A percentile compares a stretch with the other conserved stretches of the same genome.
These are phyloP conservation scores for Amblyornis subalaris DNA, from an alignment of 2,113 vertebrate species.

Conservation along the genomic window DNA sequence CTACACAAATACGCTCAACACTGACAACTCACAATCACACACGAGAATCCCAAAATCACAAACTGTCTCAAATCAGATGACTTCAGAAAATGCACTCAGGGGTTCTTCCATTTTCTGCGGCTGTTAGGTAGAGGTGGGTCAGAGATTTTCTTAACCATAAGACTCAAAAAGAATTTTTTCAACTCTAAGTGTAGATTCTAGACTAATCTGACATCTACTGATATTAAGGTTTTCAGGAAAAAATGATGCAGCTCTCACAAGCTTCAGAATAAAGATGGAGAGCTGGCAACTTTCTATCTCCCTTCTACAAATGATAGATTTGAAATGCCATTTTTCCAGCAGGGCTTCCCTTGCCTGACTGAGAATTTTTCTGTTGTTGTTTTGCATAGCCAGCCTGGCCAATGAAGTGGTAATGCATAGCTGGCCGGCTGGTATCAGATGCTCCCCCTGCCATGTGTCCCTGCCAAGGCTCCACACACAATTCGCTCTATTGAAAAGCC, in stretches of 20 bases:
- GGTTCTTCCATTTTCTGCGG: not conserved
- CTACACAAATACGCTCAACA: not conserved
- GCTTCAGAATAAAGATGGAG: not conserved
- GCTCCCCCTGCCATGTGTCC: not conserved
- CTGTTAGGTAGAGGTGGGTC: not conserved
- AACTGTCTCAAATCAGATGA: not conserved
- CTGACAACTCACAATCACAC: not conserved
- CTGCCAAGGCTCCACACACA: conserved; percentile 29
- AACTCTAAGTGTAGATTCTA: not conserved
- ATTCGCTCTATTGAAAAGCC: not conserved
- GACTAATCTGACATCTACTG: not conserved
- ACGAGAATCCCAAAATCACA: not conserved
- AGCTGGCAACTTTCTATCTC: not conserved
- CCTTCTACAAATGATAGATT: not conserved
- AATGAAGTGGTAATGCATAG: not conserved
- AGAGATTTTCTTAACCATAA: not conserved
- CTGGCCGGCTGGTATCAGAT: not conserved
- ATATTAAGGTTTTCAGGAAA: not conserved
- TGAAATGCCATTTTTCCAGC: conserved; percentile 3
- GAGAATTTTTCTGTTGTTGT: not conserved
- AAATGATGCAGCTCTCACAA: rapidly evolving
- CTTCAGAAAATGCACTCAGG: not conserved
- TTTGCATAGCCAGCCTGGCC: not conserved
- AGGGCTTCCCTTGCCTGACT: conserved; percentile 14
- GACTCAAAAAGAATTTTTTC: not conserved